Evolutionary conservation across 2,797 vertebrate species (phyloP), one percentile per base, ranked within the genome.

Genomic region (Clamator glandarius): DNA sequence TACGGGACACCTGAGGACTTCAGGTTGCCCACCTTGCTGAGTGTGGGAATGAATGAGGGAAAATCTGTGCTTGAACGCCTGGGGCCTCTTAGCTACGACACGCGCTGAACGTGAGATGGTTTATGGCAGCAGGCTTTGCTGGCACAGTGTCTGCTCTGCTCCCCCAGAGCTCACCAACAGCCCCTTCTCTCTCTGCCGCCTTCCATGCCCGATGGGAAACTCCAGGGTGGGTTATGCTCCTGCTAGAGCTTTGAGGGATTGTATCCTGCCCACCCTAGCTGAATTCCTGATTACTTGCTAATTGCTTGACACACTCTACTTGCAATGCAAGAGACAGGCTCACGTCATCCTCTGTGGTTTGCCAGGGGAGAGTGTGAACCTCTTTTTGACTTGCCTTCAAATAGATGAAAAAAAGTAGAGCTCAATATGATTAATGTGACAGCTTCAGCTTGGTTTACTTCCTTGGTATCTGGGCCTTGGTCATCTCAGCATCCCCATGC

Each of bases 221-320:
- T 96, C 94, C 31, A 6, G 77, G 78, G 44, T 95, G 92, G 90
- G 87, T 95, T 92, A 87, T 51, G 84, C 95, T 96, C 64, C 87
- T 92, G 93, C 58, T 76, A 92, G 66, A 68, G 87, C 92, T 94
- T 92, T 84, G 95, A 95, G 92, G 95, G 94, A 93, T 90, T 1
- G 1, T n/a, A 81, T 96, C 92, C 89, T 97, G 68, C 93, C 93
- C 92, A 87, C 95, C 84, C 84, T 83, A 85, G 93, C 94, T 96
- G 94, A 95, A 95, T 96, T 95, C 90, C 88, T 93, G 91, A 96
- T 92, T 88, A 91, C 91, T 97, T 95, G 89, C 96, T 97, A 96
- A 96, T 97, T 96, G 96, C 95, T 97, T 93, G 80, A 85, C 89
- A 95, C 91, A 85, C 85, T 93, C 95, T 95, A 89, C 89, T 91